Evolutionary conservation across 2,797 vertebrate species (phyloP), one percentile per base, ranked within the genome.

Genomic region (Helicolenus hilgendorfi): DNA sequence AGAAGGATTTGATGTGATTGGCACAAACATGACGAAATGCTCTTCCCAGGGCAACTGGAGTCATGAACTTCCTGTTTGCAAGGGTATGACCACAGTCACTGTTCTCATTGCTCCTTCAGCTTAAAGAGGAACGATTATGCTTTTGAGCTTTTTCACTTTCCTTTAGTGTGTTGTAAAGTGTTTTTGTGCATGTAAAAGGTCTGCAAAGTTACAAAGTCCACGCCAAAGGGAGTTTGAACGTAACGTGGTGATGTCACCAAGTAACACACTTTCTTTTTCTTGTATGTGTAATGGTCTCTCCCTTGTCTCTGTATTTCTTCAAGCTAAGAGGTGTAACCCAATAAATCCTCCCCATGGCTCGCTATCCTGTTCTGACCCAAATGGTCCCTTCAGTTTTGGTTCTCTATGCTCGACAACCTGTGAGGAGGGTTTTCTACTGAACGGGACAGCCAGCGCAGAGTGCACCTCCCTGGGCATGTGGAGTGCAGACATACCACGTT

Each of bases 1-100:
- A 3, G 75, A 88, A n/a, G 95, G 96, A 35, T 97, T 96, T 89
- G 35, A 94, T 70, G 53, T 93, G 49, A 92, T 84, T 13, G 95
- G 96, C 14, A 7, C 74, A 75, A 94, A 95, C 31, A 31, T 59
- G 36, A 95, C 87, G 2, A 67, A 77, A 72, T 97, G 96, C 85
- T 91, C 79, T 36, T 81, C 92, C 22, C 65, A 29, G 18, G 96
- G 95, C 11, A 79, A 69, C 63, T 97, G 96, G 96, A 96, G 78
- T 86, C 68, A 90, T 9, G 6, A 14, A 36, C 91, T 92, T 92
- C 92, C 96, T 77, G 38, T 88, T 76, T 97, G 96, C 70, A 82
- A 85, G 64, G 95, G 95, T 96, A 94, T 62, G 70, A 58, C 11
- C 33, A 72, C 72, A 38, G 8, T 69, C 41, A 45, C 11, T 55